Evolutionary conservation across 2,113 vertebrate genomes (phyloP).

Genomic region (Xyliphius kryptos): DNA sequence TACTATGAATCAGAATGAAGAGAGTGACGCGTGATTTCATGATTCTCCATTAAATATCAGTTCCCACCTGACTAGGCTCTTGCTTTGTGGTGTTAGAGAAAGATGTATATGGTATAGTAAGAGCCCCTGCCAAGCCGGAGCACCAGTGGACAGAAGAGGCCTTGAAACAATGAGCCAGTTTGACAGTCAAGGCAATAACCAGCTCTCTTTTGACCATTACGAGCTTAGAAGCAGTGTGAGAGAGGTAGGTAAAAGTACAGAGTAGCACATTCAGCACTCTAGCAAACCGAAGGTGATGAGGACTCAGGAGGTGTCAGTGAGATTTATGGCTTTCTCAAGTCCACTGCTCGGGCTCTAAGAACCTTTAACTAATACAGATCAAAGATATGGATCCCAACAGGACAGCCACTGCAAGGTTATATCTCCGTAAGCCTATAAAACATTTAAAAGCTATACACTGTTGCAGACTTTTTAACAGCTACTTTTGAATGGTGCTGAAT

Average conservation of each 20-base stretch:
- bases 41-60: conserved; percentile 26
- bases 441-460: conserved; percentile 40
- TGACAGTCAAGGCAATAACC: conserved; percentile 56
- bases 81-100: no score
- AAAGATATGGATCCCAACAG: conserved; percentile 54
- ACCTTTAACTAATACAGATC: conserved; percentile 54
- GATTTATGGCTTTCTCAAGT: conserved; percentile 43
- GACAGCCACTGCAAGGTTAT: conserved; percentile 53
- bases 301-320: conserved; percentile 44
- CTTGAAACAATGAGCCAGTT: conserved; percentile 43
- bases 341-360: conserved; percentile 30
- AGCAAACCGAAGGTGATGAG: conserved; percentile 47
- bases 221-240: conserved; percentile 43
- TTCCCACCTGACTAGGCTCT: conserved; percentile 30
- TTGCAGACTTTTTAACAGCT: conserved; percentile 25
- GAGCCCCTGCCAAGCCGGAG: conserved; percentile 40
- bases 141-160: conserved; percentile 42
- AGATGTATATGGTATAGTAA: no score
- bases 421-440: conserved; percentile 35
- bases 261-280: conserved; percentile 7
- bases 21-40: conserved; percentile 27
- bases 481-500: conserved; percentile 32
- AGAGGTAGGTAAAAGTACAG: conserved; percentile 30
- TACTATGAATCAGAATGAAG: conserved; percentile 29
- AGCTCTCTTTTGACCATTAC: no score